These are phyloP conservation scores for Allobates femoralis DNA, from an alignment of 2,797 vertebrate genomes.

Conservation along the genomic window DNA sequence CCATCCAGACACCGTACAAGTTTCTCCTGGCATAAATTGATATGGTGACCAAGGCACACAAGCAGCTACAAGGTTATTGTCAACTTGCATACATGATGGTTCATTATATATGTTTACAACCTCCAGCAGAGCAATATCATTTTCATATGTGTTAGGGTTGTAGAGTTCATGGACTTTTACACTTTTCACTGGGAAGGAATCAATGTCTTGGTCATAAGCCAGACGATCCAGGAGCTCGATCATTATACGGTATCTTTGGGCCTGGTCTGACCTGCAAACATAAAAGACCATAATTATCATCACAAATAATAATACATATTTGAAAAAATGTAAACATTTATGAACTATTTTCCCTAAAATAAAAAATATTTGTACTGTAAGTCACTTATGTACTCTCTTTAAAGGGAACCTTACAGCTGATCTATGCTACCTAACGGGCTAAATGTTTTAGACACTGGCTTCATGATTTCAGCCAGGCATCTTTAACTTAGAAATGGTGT, in stretches of 20 bases:
- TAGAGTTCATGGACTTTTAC: constrained; percentile 84
- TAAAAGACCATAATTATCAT: background rate
- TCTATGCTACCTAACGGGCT: too few species aligned
- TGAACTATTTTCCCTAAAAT: background rate
- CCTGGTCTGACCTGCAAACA: constrained; percentile 73
- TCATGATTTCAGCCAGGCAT: too few species aligned
- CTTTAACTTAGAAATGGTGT: too few species aligned
- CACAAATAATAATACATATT: background rate
- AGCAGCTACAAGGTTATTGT: constrained; percentile 73
- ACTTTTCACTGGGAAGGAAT: constrained; percentile 70
- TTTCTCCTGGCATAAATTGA: constrained; percentile 81
- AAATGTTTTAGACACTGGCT: too few species aligned
- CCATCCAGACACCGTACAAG: constrained; percentile 91
- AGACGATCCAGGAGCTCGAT: constrained; percentile 78
- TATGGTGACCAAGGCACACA: constrained; percentile 88
- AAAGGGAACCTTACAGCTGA: too few species aligned
- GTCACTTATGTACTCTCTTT: background rate
- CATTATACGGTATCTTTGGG: constrained; percentile 78
- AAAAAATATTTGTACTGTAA: background rate
- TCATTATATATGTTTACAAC: constrained; percentile 66
- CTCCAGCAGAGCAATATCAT: constrained; percentile 92
- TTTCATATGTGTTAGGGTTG: constrained; percentile 78
- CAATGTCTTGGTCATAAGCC: constrained; percentile 1
- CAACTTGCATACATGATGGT: constrained; percentile 69
- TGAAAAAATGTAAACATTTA: background rate